Evolutionary conservation across 1,140 invertebrate genomes (phyloP).

Genomic region (Teleogryllus occipitalis): DNA sequence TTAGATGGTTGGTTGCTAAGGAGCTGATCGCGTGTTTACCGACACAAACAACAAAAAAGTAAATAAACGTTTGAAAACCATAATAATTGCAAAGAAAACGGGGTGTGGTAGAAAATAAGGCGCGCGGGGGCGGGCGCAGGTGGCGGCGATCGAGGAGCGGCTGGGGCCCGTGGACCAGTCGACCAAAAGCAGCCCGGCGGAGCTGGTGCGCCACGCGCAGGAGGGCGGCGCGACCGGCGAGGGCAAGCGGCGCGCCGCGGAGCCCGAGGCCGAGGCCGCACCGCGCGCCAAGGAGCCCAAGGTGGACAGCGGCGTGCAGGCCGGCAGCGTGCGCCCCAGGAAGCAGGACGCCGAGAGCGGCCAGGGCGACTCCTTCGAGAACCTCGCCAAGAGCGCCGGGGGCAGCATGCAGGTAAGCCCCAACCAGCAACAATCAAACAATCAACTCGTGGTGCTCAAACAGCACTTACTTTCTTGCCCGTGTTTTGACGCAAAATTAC

Average conservation of each 20-base stretch:
- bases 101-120: no score
- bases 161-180: slow-evolving; percentile 12
- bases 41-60: no score
- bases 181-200: neutral
- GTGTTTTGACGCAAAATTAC: no score
- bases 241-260: neutral
- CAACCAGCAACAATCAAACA: no score
- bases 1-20: no score
- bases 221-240: neutral
- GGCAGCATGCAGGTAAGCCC: no score
- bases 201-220: neutral
- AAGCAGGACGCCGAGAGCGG: slow-evolving; percentile 14
- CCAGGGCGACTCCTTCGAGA: slow-evolving; percentile 16
- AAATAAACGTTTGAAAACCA: no score
- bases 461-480: no score
- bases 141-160: neutral
- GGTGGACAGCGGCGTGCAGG: neutral
- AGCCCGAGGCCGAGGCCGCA: neutral
- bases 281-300: neutral
- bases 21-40: no score
- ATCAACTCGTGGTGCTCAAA: no score
- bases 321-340: slow-evolving; percentile 2
- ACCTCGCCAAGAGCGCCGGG: neutral
- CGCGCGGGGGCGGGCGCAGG: neutral
- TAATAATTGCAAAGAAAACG: no score